phyloP scores from a whole-genome alignment of 2,113 vertebrate genomes.

The Onychorhynchus coronatus region DNA sequence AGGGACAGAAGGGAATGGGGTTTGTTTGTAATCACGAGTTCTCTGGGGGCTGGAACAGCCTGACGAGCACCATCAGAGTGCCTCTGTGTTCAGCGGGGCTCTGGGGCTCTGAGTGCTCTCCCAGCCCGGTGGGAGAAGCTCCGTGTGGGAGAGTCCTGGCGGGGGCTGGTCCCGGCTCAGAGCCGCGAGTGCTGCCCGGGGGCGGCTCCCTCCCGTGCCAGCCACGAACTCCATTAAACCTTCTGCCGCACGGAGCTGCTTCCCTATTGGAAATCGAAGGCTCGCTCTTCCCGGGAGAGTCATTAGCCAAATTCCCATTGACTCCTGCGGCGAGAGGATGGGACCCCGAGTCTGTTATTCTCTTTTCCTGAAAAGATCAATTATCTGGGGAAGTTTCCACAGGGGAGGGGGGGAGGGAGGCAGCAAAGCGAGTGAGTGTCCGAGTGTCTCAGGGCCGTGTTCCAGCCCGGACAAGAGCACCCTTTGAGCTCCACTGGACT shows the following conservation, averaged over 20 bases:
- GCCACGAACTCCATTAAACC: not conserved
- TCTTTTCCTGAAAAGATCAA: slow-evolving; percentile 44
- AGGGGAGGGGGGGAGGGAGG: not conserved
- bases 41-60: not conserved
- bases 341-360: not conserved
- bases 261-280: not conserved
- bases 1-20: not conserved
- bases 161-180: accelerated
- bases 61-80: not conserved
- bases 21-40: too few relatives aligned
- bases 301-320: not conserved
- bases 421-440: not conserved
- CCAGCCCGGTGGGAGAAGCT: accelerated
- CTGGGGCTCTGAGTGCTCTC: not conserved
- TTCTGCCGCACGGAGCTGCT: not conserved
- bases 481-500: slow-evolving; percentile 61
- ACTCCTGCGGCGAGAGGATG: not conserved
- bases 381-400: slow-evolving; percentile 37
- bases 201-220: accelerated
- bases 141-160: accelerated
- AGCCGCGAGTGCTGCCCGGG: accelerated
- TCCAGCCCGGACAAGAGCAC: slow-evolving; percentile 63
- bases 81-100: not conserved
- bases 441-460: not conserved
- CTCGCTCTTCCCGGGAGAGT: not conserved